These are phyloP conservation scores for Caenorhabditis wallacei DNA, from an alignment of 2,888 invertebrate species.

Conservation along the genomic window DNA sequence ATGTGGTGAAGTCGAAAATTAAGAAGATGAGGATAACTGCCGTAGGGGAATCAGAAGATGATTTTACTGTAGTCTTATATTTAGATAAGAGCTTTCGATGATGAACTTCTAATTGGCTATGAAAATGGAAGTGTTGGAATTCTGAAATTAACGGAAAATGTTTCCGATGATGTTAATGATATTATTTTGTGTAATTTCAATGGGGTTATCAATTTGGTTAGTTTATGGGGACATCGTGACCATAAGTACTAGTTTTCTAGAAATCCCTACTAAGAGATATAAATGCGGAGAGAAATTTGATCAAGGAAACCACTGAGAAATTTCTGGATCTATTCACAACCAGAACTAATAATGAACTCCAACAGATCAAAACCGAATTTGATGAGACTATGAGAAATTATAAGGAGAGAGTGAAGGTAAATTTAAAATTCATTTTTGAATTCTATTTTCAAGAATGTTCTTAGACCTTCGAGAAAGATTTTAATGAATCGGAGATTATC, in stretches of 20 bases:
- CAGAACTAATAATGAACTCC: conserved; percentile 58
- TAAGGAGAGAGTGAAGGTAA: conserved; percentile 51
- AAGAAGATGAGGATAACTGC: conserved; percentile 36
- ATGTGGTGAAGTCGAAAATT: conserved; percentile 53
- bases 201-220: conserved; percentile 62
- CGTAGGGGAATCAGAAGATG: conserved; percentile 7
- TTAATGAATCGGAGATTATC: conserved; percentile 63
- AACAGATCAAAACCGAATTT: conserved; percentile 42
- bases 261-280: conserved; percentile 65
- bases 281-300: conserved; percentile 69
- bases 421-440: background rate
- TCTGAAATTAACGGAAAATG: conserved; percentile 7
- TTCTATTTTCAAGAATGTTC: background rate
- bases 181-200: conserved; percentile 60
- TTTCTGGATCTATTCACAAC: conserved; percentile 65
- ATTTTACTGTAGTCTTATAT: conserved; percentile 29
- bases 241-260: conserved; percentile 39
- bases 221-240: too few relatives aligned
- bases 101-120: conserved; percentile 63
- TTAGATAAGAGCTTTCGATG: conserved; percentile 17
- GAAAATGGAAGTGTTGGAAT: conserved; percentile 63
- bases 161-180: conserved; percentile 32
- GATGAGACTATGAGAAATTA: conserved; percentile 44
- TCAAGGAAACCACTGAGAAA: conserved; percentile 68
- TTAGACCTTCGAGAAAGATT: conserved; percentile 68